Base-by-base conservation (phyloP, 2,113 vertebrate species). In the Caracal caracal region DNA sequence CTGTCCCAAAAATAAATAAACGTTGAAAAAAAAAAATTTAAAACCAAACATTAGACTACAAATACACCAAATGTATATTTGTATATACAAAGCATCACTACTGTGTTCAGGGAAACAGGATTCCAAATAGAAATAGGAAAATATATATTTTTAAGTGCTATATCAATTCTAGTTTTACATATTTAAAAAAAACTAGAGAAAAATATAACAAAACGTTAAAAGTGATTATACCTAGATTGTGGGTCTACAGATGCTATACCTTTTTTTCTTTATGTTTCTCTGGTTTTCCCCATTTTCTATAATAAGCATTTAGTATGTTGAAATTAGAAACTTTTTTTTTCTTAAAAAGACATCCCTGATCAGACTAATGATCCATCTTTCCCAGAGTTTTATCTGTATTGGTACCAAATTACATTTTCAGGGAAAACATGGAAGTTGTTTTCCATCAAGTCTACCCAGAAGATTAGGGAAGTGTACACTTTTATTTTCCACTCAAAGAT, bases 231-330 rank as follows among this genome's bases (percentile, higher is more conserved):
- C 28, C 17, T 85, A 86, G 47, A 80, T n/a, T 37, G 17, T 79
- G 28, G 12, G 9, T 70, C 7, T 63, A 68, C 9, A 59, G 75
- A 63, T 76, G 40, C 28, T 43, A 10, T 81, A 82, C 51, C 12
- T 13, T 24, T 85, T 73, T 90, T 92, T 81, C 80, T 82, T 83
- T 59, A 66, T 95, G 51, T 33, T 49, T 78, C 88, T 51, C 70
- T 63, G 33, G 15, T 35, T 88, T 95, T 87, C 20, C 12, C 73
- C 47, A 73, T 47, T 73, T 73, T 79, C 33, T 20, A 28, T 24
- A 51, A 93, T 53, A 66, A 63, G 71, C 20, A 61, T 71, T 88
- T 59, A 47, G 80, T 75, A 70, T 20, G 82, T 90, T 73, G 63
- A 82, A 71, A 65, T 78, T 86, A 12, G 4, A 56, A 65, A 35